These are phyloP conservation scores for Pheucticus melanocephalus DNA, from an alignment of 2,113 vertebrate species.

Conservation along the genomic window DNA sequence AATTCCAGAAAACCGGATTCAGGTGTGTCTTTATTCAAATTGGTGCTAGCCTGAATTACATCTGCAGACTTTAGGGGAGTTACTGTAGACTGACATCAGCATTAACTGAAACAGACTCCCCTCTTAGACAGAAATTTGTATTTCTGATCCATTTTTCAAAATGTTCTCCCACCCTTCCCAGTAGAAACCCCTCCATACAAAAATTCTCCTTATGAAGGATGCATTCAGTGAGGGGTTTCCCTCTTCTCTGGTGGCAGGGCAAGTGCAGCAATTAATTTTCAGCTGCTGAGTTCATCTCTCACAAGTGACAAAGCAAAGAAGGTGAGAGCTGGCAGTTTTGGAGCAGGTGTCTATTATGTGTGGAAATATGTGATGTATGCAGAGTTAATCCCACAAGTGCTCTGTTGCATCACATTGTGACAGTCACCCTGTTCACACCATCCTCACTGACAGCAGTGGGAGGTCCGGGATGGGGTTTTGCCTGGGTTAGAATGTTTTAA, in stretches of 20 bases:
- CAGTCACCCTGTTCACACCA: neutral
- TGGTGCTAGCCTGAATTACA: neutral
- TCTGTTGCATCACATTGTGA: neutral
- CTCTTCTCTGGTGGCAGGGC: neutral
- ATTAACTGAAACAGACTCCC: neutral
- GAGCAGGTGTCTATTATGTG: slow-evolving; percentile 37
- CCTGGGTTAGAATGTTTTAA: neutral
- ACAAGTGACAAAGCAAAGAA: neutral
- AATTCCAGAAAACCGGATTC: neutral
- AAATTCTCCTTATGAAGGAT: neutral
- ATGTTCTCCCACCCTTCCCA: neutral
- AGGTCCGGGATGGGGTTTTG: neutral
- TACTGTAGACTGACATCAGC: neutral
- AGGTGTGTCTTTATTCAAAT: neutral
- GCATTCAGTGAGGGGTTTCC: neutral
- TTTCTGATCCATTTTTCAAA: neutral
- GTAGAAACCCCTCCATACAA: neutral
- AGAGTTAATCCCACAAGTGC: neutral
- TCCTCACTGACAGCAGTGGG: neutral
- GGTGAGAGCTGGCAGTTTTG: slow-evolving; percentile 3
- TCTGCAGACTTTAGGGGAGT: neutral
- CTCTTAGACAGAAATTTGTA: neutral
- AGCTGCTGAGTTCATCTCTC: neutral
- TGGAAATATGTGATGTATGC: neutral
- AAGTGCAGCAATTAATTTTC: neutral